Evolutionary conservation across 2,888 invertebrate species (phyloP), one percentile per base, ranked within the genome.

Genomic region (Drosophila conformis): DNA sequence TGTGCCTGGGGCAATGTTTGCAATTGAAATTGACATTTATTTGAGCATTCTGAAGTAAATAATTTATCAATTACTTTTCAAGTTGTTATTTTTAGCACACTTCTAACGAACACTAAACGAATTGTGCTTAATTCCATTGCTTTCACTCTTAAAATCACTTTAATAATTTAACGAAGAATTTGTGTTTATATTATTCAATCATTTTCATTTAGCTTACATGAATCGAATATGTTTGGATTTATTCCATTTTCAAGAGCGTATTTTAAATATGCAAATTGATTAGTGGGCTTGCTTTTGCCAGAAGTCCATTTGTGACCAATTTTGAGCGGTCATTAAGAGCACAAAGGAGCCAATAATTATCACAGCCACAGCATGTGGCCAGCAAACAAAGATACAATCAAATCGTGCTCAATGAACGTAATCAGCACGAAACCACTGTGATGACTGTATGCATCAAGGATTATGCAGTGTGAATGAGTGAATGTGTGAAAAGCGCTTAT

Each of bases 381-480:
- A 21, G 29, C 46, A 21, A 27, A 62, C 54, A 71, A 64, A n/a
- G 56, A 62, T 62, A 11, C 53, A 65, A 71, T 73, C 65, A 61
- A 56, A 33, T 21, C 40, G 13, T n/a, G 27, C 35, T 51, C 54
- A 63, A 52, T 68, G 51, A 67, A 59, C 18, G 61, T 61, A 75
- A 79, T 78, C 76, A 79, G 52, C 58, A 21, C 42, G 64, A 67
- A 25, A 58, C 42, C 76, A 53, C 18, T 42, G 60, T 71, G 67
- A 68, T 38, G n/a, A 6, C 21, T 48, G 46, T 15, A 48, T 67
- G 13, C 42, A 64, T 40, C 54, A 52, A 25, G 60, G 53, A 65
- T 64, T 75, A 61, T 59, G 35, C 29, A 40, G 40, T 54, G 13
- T 21, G 57, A 51, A 46, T 18, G 56, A 29, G 25, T 29, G n/a